Conservation (phyloP, 2,113 vertebrate species). For the Indri indri region DNA sequence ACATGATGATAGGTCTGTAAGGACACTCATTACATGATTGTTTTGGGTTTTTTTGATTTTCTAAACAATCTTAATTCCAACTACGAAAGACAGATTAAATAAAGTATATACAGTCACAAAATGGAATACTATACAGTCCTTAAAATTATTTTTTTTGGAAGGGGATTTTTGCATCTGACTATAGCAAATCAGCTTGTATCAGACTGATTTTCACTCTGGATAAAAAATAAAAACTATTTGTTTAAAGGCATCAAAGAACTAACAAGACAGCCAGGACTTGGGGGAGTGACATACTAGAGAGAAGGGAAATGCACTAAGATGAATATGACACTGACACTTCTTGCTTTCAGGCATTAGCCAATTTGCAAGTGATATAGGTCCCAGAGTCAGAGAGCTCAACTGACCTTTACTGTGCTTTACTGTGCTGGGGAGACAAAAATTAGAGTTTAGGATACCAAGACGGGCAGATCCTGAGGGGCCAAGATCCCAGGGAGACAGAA, state of each 20-base stretch:
- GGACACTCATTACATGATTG: not conserved
- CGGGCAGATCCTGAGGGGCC: not conserved
- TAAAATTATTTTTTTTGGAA: not conserved
- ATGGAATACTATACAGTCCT: not conserved
- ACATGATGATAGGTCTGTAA: not conserved
- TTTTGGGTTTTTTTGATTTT: not conserved
- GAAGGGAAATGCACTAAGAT: not conserved
- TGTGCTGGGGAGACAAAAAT: not conserved
- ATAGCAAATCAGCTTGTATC: not conserved
- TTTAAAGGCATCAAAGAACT: not conserved
- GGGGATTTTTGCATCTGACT: not conserved
- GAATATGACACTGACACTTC: not conserved
- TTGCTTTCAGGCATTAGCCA: not conserved
- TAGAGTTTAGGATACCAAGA: not conserved
- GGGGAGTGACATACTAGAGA: not conserved
- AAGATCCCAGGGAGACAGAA: not conserved
- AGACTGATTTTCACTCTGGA: not conserved
- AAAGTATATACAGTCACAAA: not conserved
- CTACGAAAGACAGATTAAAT: not conserved
- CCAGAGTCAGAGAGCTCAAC: not conserved
- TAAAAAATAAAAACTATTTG: not conserved
- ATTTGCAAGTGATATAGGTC: not conserved
- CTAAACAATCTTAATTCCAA: not conserved
- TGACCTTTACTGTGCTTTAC: not conserved
- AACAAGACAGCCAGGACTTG: not conserved